phyloP scores from a whole-genome alignment of 2,888 invertebrate species.

The Herminia tarsipennalis region DNA sequence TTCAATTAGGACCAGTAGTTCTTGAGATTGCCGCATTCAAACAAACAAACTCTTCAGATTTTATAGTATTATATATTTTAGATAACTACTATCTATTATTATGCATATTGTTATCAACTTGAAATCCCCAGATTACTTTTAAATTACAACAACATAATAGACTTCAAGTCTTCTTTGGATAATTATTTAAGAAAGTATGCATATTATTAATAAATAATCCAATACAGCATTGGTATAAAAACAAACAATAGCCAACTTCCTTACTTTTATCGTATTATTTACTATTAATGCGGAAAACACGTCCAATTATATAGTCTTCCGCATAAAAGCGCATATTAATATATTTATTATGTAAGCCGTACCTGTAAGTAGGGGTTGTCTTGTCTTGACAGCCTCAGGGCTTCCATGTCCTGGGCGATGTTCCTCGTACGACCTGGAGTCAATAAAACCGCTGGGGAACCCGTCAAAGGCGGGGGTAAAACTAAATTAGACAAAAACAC shows the following conservation, averaged over 20 bases:
- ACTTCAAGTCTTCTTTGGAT: not conserved
- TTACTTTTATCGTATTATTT: conserved; percentile 14
- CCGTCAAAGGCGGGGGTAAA: conserved; percentile 63
- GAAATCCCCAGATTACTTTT: too few relatives aligned
- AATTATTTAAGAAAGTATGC: not conserved
- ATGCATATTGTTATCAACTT: too few relatives aligned
- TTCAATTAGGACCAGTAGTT: too few relatives aligned
- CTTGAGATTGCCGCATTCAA: too few relatives aligned
- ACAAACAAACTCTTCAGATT: too few relatives aligned
- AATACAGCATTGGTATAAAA: not conserved
- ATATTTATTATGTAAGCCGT: conserved; percentile 34
- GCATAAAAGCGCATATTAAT: conserved; percentile 10
- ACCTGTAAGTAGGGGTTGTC: conserved; percentile 95
- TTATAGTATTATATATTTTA: too few relatives aligned
- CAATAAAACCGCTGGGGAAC: conserved; percentile 87
- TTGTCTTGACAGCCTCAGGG: conserved; percentile 91
- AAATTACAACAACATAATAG: not conserved
- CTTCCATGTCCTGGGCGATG: conserved; percentile 94
- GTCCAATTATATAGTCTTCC: conserved; percentile 30
- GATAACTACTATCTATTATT: too few relatives aligned
- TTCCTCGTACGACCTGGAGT: conserved; percentile 91
- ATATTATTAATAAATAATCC: not conserved
- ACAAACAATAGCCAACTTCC: conserved; percentile 21
- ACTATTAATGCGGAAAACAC: conserved; percentile 27
- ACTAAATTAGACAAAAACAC: conserved; percentile 56